phyloP scores from a whole-genome alignment of 2,888 invertebrate genomes.

The Anorthoa munda region DNA sequence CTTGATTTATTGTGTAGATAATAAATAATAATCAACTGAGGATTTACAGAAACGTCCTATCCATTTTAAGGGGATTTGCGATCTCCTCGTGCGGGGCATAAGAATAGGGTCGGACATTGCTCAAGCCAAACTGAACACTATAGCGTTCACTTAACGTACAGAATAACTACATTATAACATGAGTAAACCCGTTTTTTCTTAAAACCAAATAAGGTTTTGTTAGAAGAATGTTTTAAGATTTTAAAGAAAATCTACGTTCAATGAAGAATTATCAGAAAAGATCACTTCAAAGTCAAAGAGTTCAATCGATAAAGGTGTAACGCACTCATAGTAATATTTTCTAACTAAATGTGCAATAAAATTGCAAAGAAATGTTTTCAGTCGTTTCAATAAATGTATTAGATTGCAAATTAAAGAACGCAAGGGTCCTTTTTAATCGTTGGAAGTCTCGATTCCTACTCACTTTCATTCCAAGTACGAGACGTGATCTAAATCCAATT shows the following conservation, averaged over 20 bases:
- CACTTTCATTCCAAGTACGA: conserved; percentile 81
- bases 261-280: background rate
- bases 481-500: conserved; percentile 77
- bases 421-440: conserved; percentile 75
- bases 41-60: conserved; percentile 87
- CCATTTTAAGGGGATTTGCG: conserved; percentile 88
- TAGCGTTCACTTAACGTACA: conserved; percentile 49
- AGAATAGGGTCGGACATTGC: conserved; percentile 77
- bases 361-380: background rate
- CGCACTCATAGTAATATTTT: background rate
- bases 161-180: conserved; percentile 3
- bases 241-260: background rate
- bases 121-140: conserved; percentile 68
- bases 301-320: background rate
- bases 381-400: background rate
- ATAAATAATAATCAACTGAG: conserved; percentile 89
- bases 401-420: conserved; percentile 60
- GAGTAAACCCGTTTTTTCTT: background rate
- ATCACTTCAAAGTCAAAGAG: conserved; percentile 6
- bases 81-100: conserved; percentile 82
- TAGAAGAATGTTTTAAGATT: background rate
- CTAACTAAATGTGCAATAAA: background rate
- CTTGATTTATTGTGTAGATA: conserved; percentile 86
- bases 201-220: conserved; percentile 16
- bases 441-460: conserved; percentile 77